Percentiles rank a stretch among this genome's conserved stretches.
These are phyloP conservation scores for Brachypterus glaber DNA, from an alignment of 2,888 invertebrate species.

Conservation along the genomic window DNA sequence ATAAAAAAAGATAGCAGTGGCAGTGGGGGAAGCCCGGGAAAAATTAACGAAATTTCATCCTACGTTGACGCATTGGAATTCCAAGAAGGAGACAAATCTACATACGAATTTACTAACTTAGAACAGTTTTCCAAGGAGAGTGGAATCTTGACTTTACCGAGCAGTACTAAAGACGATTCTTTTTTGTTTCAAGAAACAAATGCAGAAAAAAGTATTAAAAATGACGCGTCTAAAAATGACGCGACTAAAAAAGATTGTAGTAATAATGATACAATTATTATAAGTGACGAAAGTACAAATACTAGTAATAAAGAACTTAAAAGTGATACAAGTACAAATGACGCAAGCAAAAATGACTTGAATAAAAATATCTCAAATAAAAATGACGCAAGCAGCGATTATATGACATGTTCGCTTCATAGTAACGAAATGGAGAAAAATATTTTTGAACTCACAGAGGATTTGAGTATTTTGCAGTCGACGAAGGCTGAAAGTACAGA, in stretches of 20 bases:
- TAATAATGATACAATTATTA: too few species aligned
- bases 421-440: conserved; percentile 30
- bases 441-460: conserved; percentile 26
- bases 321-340: too few species aligned
- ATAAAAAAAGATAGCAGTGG: neutral
- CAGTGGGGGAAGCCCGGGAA: neutral
- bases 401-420: conserved; percentile 30
- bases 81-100: neutral
- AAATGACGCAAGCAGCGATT: conserved; percentile 31
- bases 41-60: conserved; percentile 6
- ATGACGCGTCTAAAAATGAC: too few species aligned
- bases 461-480: conserved; percentile 16
- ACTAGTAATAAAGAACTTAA: neutral
- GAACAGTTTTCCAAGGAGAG: conserved; percentile 30
- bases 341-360: too few species aligned
- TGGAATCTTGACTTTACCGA: conserved; percentile 31
- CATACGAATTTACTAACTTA: conserved; percentile 9
- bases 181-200: neutral
- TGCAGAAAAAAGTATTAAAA: conserved; percentile 1
- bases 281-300: neutral
- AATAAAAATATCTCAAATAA: conserved; percentile 1
- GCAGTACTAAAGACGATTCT: conserved; percentile 11
- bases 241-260: too few species aligned
- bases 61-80: neutral
- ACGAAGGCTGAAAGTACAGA: conserved; percentile 13